Evolutionary conservation across 1,140 invertebrate species (phyloP).

Genomic region (Acyrthosiphon pisum): DNA sequence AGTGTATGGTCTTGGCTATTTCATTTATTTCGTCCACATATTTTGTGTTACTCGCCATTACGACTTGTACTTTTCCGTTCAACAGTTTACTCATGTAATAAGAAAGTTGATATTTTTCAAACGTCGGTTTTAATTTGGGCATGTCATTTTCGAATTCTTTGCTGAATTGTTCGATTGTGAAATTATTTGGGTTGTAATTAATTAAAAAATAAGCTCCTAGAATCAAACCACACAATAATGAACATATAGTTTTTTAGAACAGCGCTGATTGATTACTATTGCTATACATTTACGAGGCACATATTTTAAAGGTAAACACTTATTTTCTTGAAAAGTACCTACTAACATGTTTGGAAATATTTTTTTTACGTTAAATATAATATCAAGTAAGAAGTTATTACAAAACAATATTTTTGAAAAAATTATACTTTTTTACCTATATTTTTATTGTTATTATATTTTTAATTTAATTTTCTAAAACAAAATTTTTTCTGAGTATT

Average conservation of each 20-base stretch:
- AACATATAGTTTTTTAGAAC: neutral
- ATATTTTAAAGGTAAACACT: too few species aligned
- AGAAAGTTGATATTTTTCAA: neutral
- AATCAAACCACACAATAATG: neutral
- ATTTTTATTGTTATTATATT: too few species aligned
- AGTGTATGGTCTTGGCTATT: neutral
- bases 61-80: constrained; percentile 16
- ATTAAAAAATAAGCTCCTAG: constrained; percentile 38
- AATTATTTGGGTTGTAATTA: neutral
- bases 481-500: too few species aligned
- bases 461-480: too few species aligned
- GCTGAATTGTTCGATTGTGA: neutral
- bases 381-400: too few species aligned
- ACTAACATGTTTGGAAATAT: too few species aligned
- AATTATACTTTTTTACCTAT: too few species aligned
- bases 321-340: too few species aligned
- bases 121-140: too few species aligned
- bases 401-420: too few species aligned
- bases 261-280: neutral
- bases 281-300: too few species aligned
- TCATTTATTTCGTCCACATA: constrained; percentile 50
- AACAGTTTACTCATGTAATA: constrained; percentile 9
- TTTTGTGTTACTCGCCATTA: neutral
- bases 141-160: neutral
- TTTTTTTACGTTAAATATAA: too few species aligned